Base-by-base conservation (phyloP, 2,888 invertebrate genomes). In the Busseola fusca region DNA sequence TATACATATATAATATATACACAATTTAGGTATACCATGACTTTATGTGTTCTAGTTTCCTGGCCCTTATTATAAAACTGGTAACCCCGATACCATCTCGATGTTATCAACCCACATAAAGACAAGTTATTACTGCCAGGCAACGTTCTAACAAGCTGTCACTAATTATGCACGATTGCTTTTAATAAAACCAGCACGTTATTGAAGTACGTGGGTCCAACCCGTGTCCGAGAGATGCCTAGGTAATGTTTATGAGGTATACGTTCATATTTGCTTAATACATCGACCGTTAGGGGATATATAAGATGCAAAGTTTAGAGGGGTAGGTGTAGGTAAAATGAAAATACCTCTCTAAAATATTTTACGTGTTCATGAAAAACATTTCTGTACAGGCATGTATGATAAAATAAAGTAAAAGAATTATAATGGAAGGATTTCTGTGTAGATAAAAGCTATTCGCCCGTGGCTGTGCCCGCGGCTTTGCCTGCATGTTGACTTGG, bases 151-250 rank as follows among this genome's bases (percentile, higher is more conserved):
- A 73, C 76, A 78, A 66, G 75, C 78, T 69, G 72, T 58, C 63
- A 59, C 79, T 76, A 81, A 81, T 81, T 78, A 81, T 72, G 66
- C 78, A 76, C 21, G 62, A 78, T 78, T 48, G 45, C 64, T 64
- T 71, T 67, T 73, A 66, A 72, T 81, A 79, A 73, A 76, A 74
- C 79, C 76, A 50, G 69, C 52, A 56, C 34, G 64, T 64, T 76
- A 79, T 76, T 64, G 48, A 21, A 25, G 64, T 79, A 81, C 76
- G 79, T 79, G 81, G 69, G 72, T 69, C 45, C 48, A 30, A 64
- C 72, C 71, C 57, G 18, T 42, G 70, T 64, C 59, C 54, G 21
- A 50, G 60, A 54, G n/a, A 62, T 57, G 62, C 42, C 54, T 42
- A 25, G 64, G 48, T 48, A 66, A 69, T 74, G 65, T 71, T 77